A percentile compares a stretch with the other conserved stretches of the same genome.
These are phyloP conservation scores for Steromphala cineraria DNA, from an alignment of 2,888 invertebrate genomes.

Conservation along the genomic window DNA sequence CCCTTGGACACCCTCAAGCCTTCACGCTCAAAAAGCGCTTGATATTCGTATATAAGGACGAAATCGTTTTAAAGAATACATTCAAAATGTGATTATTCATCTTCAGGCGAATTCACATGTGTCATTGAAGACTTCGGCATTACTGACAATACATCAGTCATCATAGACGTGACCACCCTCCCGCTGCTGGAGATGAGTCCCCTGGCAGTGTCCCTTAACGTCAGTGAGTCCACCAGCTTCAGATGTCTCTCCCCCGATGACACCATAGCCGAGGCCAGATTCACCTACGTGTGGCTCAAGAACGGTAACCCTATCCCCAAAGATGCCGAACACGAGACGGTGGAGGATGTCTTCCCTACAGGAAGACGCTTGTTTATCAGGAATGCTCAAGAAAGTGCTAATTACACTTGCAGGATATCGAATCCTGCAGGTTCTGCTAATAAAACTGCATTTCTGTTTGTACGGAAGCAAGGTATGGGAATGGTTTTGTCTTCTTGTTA, in stretches of 20 bases:
- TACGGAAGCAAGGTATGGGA: slow-evolving; percentile 42
- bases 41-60: no score
- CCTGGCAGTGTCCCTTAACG: slow-evolving; percentile 48
- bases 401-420: slow-evolving; percentile 63
- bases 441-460: slow-evolving; percentile 51
- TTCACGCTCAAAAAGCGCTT: no score
- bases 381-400: slow-evolving; percentile 37
- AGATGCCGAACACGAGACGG: slow-evolving; percentile 42
- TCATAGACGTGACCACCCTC: slow-evolving; percentile 56
- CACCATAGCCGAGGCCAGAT: slow-evolving; percentile 45
- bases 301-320: slow-evolving; percentile 40
- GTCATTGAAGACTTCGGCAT: slow-evolving; percentile 53
- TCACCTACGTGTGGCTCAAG: slow-evolving; percentile 56
- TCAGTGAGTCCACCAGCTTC: slow-evolving; percentile 45
- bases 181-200: slow-evolving; percentile 64
- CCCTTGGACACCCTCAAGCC: no score
- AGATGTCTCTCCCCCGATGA: slow-evolving; percentile 64
- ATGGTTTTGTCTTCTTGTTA: no score
- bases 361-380: slow-evolving; percentile 60
- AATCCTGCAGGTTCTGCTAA: slow-evolving; percentile 59
- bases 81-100: no score
- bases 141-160: slow-evolving; percentile 43
- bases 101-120: slow-evolving; percentile 62
- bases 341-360: slow-evolving; percentile 63
- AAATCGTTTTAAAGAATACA: no score